Conservation (phyloP, 2,797 vertebrate species). For the Simalia tracyae region DNA sequence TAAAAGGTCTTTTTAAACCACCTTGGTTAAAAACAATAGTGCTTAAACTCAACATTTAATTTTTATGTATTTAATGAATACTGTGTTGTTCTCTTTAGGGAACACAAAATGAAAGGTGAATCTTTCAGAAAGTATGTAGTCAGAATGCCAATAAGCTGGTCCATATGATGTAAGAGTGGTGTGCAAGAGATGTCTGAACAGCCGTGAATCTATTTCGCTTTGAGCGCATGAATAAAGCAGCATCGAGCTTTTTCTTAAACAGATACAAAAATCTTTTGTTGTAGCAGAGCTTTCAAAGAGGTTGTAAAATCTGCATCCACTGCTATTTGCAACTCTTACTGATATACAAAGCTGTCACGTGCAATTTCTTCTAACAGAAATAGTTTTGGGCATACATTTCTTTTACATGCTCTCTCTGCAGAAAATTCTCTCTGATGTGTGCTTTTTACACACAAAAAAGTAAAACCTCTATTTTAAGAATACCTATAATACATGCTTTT, state of each 20-base stretch:
- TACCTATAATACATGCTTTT: neutral
- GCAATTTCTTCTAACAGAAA: neutral
- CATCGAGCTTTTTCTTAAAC: too few relatives aligned
- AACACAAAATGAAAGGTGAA: neutral
- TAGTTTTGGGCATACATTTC: neutral
- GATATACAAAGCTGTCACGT: neutral
- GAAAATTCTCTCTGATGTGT: neutral
- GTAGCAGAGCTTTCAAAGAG: neutral
- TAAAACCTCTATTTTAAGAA: neutral
- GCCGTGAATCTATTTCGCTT: too few relatives aligned
- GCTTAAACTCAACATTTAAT: slow-evolving; percentile 6
- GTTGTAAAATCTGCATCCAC: neutral
- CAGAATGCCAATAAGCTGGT: neutral
- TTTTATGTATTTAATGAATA: neutral
- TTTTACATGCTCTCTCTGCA: neutral
- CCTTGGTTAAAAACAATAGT: neutral
- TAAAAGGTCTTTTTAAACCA: neutral
- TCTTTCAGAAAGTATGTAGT: neutral
- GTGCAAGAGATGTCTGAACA: neutral
- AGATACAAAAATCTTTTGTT: too few relatives aligned
- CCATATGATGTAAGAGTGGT: neutral
- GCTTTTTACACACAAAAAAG: neutral
- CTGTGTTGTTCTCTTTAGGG: neutral
- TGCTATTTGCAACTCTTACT: neutral
- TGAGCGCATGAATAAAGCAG: too few relatives aligned